Conservation (phyloP, 2,888 invertebrate species). For the Drosophila anomelani region DNA sequence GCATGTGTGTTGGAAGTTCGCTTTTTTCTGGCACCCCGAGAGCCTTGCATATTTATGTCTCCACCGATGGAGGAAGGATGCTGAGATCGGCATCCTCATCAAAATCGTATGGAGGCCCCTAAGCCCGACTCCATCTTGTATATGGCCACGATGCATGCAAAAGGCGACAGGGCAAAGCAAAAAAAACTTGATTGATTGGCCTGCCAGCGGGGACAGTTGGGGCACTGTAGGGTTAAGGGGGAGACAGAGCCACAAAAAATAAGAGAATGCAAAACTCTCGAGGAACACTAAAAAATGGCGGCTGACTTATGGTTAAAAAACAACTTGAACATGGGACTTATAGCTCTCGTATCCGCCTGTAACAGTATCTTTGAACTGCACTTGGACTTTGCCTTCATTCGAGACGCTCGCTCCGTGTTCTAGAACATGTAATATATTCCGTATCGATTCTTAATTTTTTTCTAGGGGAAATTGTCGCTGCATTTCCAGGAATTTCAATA, state of each 20-base stretch:
- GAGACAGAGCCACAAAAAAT: slow-evolving; percentile 8
- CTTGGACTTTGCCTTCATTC: slow-evolving; percentile 21
- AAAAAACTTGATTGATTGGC: slow-evolving; percentile 84
- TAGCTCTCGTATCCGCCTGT: slow-evolving; percentile 46
- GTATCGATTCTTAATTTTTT: slow-evolving; percentile 49
- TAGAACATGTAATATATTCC: slow-evolving; percentile 23
- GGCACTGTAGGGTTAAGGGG: slow-evolving; percentile 19
- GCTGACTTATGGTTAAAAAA: slow-evolving; percentile 34
- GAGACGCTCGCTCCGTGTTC: neutral
- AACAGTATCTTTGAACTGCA: slow-evolving; percentile 14
- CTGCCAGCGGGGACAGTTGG: slow-evolving; percentile 58
- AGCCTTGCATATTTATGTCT: slow-evolving; percentile 72
- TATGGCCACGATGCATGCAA: slow-evolving; percentile 75
- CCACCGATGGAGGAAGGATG: slow-evolving; percentile 17
- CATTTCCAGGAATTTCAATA: slow-evolving; percentile 74
- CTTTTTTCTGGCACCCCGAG: slow-evolving; percentile 36
- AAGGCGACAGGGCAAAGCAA: slow-evolving; percentile 40
- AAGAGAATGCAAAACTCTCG: slow-evolving; percentile 65
- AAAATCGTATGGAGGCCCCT: slow-evolving; percentile 2
- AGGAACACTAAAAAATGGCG: slow-evolving; percentile 62
- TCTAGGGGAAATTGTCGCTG: slow-evolving; percentile 37
- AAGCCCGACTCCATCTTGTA: slow-evolving; percentile 67
- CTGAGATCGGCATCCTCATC: slow-evolving; percentile 1
- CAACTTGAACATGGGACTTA: neutral
- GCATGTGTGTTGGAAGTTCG: slow-evolving; percentile 23